A percentile compares a stretch with the other conserved stretches of the same genome.
Conservation (phyloP, 2,113 vertebrate genomes). For the Pituophis catenifer region DNA sequence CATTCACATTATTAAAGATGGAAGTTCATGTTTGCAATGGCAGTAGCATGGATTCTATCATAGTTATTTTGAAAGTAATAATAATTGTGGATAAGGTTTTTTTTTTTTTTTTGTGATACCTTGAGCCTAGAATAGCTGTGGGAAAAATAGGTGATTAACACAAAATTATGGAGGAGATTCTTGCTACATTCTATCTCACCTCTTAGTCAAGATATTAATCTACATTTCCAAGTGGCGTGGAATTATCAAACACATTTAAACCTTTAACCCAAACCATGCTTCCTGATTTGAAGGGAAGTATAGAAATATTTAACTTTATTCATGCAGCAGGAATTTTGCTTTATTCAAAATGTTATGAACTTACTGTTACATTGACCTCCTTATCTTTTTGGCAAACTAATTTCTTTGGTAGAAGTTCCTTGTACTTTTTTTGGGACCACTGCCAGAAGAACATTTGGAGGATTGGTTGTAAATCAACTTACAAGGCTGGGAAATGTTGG, state of each 20-base stretch:
- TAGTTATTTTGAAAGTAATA: background rate
- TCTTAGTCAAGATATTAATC: background rate
- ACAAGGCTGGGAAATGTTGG: conserved; percentile 32
- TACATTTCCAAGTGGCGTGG: background rate
- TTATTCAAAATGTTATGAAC: background rate
- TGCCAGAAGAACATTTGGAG: conserved; percentile 25
- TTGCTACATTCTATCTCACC: background rate
- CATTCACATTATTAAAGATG: background rate
- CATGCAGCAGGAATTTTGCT: background rate
- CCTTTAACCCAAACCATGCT: background rate
- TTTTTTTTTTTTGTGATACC: background rate
- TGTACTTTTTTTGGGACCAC: conserved; percentile 12
- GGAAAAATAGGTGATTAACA: background rate
- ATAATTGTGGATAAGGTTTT: background rate
- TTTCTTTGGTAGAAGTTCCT: conserved; percentile 16
- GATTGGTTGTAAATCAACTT: conserved; percentile 33
- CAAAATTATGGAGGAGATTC: background rate
- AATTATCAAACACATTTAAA: background rate
- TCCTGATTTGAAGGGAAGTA: background rate
- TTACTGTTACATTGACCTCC: conserved; percentile 4
- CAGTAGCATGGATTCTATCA: background rate
- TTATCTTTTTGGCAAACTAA: conserved; percentile 23
- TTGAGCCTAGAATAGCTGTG: background rate
- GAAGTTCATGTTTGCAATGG: background rate
- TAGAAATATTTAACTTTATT: background rate